A percentile compares a stretch with the other conserved stretches of the same genome.
These are phyloP conservation scores for roundworm (Caenorhabditis elegans) DNA, from an alignment of 1,140 invertebrate genomes.

Conservation along the genomic window WBcel235 BX284602.5:14737501-14738000, in stretches of 20 bases:
- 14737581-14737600: slow-evolving; percentile 29
- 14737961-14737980: slow-evolving; percentile 72
- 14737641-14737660: slow-evolving; percentile 32
- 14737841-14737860: slow-evolving; percentile 76
- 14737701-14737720: slow-evolving; percentile 69
- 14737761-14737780: slow-evolving; percentile 77
- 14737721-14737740: slow-evolving; percentile 71
- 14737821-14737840: not conserved
- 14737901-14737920: slow-evolving; percentile 77
- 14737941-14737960: slow-evolving; percentile 76
- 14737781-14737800: slow-evolving; percentile 78
- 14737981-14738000: slow-evolving; percentile 76
- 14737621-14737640: slow-evolving; percentile 46
- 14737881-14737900: slow-evolving; percentile 77
- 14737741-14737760: slow-evolving; percentile 74
- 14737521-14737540: too few species aligned
- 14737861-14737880: slow-evolving; percentile 78
- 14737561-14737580: slow-evolving; percentile 45
- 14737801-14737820: slow-evolving; percentile 69
- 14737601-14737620: not conserved
- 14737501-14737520: too few species aligned
- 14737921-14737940: slow-evolving; percentile 76
- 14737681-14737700: slow-evolving; percentile 62
- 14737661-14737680: slow-evolving; percentile 52
- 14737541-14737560: too few species aligned